These are phyloP conservation scores for Amniataba percoides DNA, from an alignment of 2,797 vertebrate species.

Conservation along the genomic window DNA sequence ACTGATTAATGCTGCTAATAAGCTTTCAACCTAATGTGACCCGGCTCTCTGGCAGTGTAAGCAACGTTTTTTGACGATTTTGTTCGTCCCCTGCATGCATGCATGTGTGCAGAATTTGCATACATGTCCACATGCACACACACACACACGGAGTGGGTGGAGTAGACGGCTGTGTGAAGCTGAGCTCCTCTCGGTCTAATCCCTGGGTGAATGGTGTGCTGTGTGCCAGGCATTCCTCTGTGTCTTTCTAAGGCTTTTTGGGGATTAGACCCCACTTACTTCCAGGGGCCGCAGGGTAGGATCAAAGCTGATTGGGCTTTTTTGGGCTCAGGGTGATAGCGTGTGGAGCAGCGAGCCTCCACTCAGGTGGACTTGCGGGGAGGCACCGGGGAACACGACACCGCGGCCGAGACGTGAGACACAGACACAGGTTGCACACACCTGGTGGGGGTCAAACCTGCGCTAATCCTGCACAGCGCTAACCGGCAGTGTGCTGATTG, in stretches of 20 bases:
- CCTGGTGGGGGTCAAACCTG: constrained; percentile 69
- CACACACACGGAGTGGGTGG: constrained; percentile 46
- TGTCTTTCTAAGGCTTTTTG: constrained; percentile 79
- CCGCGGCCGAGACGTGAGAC: constrained; percentile 54
- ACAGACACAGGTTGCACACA: constrained; percentile 63
- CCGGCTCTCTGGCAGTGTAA: constrained; percentile 24
- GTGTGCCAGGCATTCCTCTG: constrained; percentile 84
- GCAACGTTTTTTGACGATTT: constrained; percentile 27
- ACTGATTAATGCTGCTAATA: constrained; percentile 38
- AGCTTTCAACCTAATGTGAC: constrained; percentile 34
- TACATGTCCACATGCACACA: constrained; percentile 18
- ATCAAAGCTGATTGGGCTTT: constrained; percentile 80
- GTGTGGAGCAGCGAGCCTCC: constrained; percentile 53
- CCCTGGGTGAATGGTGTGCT: constrained; percentile 80
- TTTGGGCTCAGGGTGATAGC: constrained; percentile 64
- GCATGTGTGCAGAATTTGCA: constrained; percentile 32
- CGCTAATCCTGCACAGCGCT: constrained; percentile 57
- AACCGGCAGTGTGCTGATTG: constrained; percentile 60
- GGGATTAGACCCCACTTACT: constrained; percentile 82
- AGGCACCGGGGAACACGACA: constrained; percentile 63
- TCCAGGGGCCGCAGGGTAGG: constrained; percentile 77
- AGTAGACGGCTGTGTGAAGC: constrained; percentile 75
- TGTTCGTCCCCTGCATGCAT: constrained; percentile 12
- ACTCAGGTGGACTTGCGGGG: constrained; percentile 59
- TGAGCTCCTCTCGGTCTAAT: constrained; percentile 77